These are phyloP conservation scores for Eledona agricola DNA, from an alignment of 2,888 invertebrate species.

Conservation along the genomic window DNA sequence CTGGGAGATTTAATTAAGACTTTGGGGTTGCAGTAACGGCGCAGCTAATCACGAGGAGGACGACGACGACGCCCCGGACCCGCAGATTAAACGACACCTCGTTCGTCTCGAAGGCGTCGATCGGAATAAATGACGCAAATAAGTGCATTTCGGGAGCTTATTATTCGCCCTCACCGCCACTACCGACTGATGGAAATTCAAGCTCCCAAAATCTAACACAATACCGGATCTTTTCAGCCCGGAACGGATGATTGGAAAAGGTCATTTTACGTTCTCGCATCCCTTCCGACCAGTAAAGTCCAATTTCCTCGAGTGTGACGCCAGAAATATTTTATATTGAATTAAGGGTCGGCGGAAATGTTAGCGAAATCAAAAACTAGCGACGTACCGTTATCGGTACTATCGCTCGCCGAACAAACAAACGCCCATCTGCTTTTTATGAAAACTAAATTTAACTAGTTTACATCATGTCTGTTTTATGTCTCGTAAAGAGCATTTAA, in stretches of 20 bases:
- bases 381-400: background rate
- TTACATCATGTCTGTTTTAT: slow-evolving; percentile 2
- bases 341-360: slow-evolving; percentile 1
- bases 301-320: slow-evolving; percentile 17
- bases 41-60: slow-evolving; percentile 53
- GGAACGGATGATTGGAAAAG: slow-evolving; percentile 28
- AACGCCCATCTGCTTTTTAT: background rate
- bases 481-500: slow-evolving; percentile 2
- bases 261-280: slow-evolving; percentile 23
- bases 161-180: slow-evolving; percentile 18
- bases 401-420: background rate
- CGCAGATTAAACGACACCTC: slow-evolving; percentile 47
- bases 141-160: slow-evolving; percentile 25
- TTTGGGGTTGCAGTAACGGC: slow-evolving; percentile 53
- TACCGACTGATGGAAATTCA: slow-evolving; percentile 16
- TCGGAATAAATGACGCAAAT: slow-evolving; percentile 34
- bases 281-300: slow-evolving; percentile 16
- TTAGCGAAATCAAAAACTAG: slow-evolving; percentile 4
- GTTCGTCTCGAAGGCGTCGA: slow-evolving; percentile 32
- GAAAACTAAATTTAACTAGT: slow-evolving; percentile 5
- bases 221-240: slow-evolving; percentile 21
- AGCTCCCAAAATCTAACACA: slow-evolving; percentile 30
- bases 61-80: slow-evolving; percentile 35
- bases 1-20: slow-evolving; percentile 59
- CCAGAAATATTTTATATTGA: slow-evolving; percentile 16